phyloP scores from a whole-genome alignment of 2,888 invertebrate genomes.

The Fragum fragum region DNA sequence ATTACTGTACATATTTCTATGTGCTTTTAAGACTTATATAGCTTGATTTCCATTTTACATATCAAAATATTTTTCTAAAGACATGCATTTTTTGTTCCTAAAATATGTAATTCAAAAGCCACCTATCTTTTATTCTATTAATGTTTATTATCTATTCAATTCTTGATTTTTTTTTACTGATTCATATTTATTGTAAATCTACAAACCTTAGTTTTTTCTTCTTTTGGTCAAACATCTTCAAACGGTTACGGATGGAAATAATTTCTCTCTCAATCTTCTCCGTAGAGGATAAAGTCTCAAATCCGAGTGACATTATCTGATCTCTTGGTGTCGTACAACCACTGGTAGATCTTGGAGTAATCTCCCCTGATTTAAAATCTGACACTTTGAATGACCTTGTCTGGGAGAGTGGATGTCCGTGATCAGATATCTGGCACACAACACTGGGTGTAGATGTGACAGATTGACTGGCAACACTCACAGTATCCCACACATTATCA shows the following conservation, averaged over 20 bases:
- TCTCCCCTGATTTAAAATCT: slow-evolving; percentile 48
- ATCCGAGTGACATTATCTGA: slow-evolving; percentile 43
- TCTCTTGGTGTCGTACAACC: slow-evolving; percentile 42
- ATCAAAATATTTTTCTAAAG: too few species aligned
- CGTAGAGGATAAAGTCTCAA: slow-evolving; percentile 32
- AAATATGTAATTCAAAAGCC: too few species aligned
- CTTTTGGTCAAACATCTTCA: slow-evolving; percentile 76
- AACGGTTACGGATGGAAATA: slow-evolving; percentile 75
- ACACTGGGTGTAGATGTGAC: slow-evolving; percentile 60
- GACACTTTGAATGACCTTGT: slow-evolving; percentile 48
- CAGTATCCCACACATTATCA: slow-evolving; percentile 13
- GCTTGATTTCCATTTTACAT: too few species aligned
- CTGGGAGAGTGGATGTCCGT: slow-evolving; percentile 58
- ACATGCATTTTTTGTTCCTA: too few species aligned
- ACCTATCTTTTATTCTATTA: too few species aligned
- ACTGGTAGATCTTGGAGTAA: slow-evolving; percentile 57
- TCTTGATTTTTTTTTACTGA: too few species aligned
- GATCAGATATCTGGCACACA: slow-evolving; percentile 54
- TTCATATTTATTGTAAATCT: too few species aligned
- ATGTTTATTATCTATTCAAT: too few species aligned
- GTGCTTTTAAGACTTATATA: too few species aligned
- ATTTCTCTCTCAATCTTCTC: slow-evolving; percentile 70
- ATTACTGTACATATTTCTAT: too few species aligned
- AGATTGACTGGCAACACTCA: slow-evolving; percentile 40
- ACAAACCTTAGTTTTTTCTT: slow-evolving; percentile 80